A percentile compares a stretch with the other conserved stretches of the same genome.
Conservation (phyloP, 2,797 vertebrate genomes). For the Labeo calbasu region DNA sequence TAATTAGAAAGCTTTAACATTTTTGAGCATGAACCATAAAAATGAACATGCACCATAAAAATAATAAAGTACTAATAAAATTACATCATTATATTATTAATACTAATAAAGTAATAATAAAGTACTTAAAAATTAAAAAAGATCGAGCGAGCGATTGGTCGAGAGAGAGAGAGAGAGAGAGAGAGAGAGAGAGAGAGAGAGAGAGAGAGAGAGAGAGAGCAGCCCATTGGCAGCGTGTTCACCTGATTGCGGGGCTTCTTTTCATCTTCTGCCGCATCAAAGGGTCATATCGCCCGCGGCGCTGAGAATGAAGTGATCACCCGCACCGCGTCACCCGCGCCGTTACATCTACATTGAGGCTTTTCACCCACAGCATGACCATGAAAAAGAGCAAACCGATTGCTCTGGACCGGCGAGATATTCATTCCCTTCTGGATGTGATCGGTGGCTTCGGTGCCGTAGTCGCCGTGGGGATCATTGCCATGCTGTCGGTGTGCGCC, state of each 20-base stretch:
- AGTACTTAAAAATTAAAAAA: neutral
- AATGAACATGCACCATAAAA: neutral
- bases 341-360: neutral
- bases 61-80: neutral
- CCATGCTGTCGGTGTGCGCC: slow-evolving; percentile 68
- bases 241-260: slow-evolving; percentile 61
- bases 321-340: neutral
- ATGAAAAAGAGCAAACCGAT: slow-evolving; percentile 66
- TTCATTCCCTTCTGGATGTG: slow-evolving; percentile 73
- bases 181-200: neutral
- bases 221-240: slow-evolving; percentile 68
- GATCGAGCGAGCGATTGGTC: neutral
- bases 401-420: slow-evolving; percentile 66
- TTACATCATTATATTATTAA: too few relatives aligned
- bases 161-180: neutral
- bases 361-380: slow-evolving; percentile 55
- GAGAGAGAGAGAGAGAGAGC: neutral
- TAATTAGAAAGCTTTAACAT: too few relatives aligned
- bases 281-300: slow-evolving; percentile 61
- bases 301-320: slow-evolving; percentile 33
- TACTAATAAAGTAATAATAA: neutral
- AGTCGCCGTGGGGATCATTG: slow-evolving; percentile 67
- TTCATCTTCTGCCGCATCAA: slow-evolving; percentile 67
- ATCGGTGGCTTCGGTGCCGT: slow-evolving; percentile 72
- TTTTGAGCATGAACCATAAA: too few relatives aligned